Evolutionary conservation across 2,113 vertebrate genomes (phyloP).

Genomic region (Manacus vitellinus): DNA sequence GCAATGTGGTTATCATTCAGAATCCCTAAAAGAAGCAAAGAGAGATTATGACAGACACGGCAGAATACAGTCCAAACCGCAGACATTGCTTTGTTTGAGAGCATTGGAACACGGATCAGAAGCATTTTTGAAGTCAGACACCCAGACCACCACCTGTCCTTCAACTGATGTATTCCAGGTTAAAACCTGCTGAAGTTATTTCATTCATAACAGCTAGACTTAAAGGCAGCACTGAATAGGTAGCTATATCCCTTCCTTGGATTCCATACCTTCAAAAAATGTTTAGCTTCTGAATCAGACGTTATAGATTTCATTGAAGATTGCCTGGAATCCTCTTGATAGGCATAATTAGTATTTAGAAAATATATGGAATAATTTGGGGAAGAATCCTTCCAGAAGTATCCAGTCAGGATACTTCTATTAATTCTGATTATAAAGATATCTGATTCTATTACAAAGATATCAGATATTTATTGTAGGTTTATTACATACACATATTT

Average conservation of each 20-base stretch:
- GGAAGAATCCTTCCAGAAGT: neutral
- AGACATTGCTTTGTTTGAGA: neutral
- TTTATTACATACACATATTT: neutral
- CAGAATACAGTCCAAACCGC: neutral
- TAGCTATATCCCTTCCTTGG: neutral
- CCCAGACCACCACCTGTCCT: neutral
- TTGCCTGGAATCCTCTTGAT: neutral
- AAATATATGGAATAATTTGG: neutral
- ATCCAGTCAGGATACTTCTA: neutral
- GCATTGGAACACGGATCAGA: neutral
- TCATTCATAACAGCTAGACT: neutral
- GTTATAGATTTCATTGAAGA: neutral
- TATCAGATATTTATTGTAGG: neutral
- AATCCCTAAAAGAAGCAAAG: neutral
- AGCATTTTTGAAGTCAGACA: neutral
- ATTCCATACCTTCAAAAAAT: neutral
- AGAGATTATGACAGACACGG: neutral
- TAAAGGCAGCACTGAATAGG: neutral
- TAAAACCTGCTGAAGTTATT: neutral
- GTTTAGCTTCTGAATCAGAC: neutral
- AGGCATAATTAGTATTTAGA: neutral
- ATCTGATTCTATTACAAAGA: neutral
- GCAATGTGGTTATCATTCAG: neutral
- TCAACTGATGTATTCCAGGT: neutral
- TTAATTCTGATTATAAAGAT: too few species aligned